Evolutionary conservation across 2,797 vertebrate species (phyloP).

Genomic region (Antennarius maculatus): DNA sequence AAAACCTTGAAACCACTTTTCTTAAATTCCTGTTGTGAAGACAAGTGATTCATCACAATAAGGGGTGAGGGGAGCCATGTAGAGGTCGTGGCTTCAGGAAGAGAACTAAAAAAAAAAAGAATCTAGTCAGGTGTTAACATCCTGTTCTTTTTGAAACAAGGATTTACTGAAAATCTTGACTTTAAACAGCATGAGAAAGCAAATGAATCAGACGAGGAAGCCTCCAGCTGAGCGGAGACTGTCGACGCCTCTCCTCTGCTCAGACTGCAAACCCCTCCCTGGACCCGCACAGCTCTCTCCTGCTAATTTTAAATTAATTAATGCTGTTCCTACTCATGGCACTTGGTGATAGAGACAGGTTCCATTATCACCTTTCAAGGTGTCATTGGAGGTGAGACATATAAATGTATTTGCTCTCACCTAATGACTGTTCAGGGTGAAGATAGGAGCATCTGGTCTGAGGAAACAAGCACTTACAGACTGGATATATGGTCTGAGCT

Average conservation of each 20-base stretch:
- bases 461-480: slow-evolving; percentile 18
- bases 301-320: slow-evolving; percentile 66
- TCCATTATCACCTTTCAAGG: slow-evolving; percentile 57
- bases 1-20: slow-evolving; percentile 11
- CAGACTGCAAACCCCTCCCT: slow-evolving; percentile 15
- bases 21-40: slow-evolving; percentile 10
- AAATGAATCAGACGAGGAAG: slow-evolving; percentile 67
- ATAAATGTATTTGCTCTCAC: slow-evolving; percentile 6
- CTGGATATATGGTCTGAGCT: slow-evolving; percentile 21
- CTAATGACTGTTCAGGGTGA: slow-evolving; percentile 35
- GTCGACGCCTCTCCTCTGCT: slow-evolving; percentile 39
- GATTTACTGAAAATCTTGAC: slow-evolving; percentile 57
- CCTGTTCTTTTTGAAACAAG: slow-evolving; percentile 59
- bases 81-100: slow-evolving; percentile 17
- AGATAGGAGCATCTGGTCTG: slow-evolving; percentile 11
- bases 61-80: neutral
- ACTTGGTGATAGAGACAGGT: slow-evolving; percentile 47
- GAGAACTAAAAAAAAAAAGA: slow-evolving; percentile 16
- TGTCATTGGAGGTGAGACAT: slow-evolving; percentile 26
- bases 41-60: slow-evolving; percentile 11
- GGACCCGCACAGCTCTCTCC: slow-evolving; percentile 14
- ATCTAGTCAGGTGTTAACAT: slow-evolving; percentile 20
- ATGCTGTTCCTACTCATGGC: slow-evolving; percentile 20
- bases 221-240: slow-evolving; percentile 51
- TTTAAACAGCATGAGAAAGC: slow-evolving; percentile 61